A percentile compares a stretch with the other conserved stretches of the same genome.
phyloP scores from a whole-genome alignment of 1,140 invertebrate species.

The Hypothenemus hampei region DNA sequence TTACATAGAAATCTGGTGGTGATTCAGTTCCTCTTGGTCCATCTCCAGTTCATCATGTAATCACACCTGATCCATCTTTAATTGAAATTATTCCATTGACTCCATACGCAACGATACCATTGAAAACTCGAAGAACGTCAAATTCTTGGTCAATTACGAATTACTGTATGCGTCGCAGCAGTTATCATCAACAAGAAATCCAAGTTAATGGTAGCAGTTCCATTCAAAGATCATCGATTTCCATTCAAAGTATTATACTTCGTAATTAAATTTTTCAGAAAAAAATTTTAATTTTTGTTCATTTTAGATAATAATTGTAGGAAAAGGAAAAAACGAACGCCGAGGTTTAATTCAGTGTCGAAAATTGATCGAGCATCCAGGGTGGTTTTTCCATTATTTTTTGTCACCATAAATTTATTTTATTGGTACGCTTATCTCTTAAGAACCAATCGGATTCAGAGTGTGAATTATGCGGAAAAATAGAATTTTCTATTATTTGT shows the following conservation, averaged over 20 bases:
- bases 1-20: slow-evolving; percentile 10
- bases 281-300: not conserved
- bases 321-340: slow-evolving; percentile 52
- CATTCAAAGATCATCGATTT: not conserved
- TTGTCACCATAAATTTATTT: slow-evolving; percentile 71
- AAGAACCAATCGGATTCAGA: slow-evolving; percentile 54
- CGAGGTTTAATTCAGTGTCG: slow-evolving; percentile 71
- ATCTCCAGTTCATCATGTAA: slow-evolving; percentile 31
- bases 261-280: not conserved
- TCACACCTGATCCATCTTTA: slow-evolving; percentile 34
- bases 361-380: slow-evolving; percentile 72
- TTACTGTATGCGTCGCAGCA: slow-evolving; percentile 26
- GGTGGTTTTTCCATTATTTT: slow-evolving; percentile 70
- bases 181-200: not conserved
- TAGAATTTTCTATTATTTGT: too few species aligned
- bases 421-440: slow-evolving; percentile 75
- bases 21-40: slow-evolving; percentile 7
- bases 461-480: slow-evolving; percentile 2
- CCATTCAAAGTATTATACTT: slow-evolving; percentile 11
- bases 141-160: slow-evolving; percentile 33
- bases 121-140: slow-evolving; percentile 32
- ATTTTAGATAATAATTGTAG: slow-evolving; percentile 39
- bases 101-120: slow-evolving; percentile 45
- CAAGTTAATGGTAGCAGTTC: slow-evolving; percentile 5
- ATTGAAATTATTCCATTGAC: slow-evolving; percentile 50